Conservation (phyloP, 1,140 invertebrate species). For the Calephelis virginiensis region DNA sequence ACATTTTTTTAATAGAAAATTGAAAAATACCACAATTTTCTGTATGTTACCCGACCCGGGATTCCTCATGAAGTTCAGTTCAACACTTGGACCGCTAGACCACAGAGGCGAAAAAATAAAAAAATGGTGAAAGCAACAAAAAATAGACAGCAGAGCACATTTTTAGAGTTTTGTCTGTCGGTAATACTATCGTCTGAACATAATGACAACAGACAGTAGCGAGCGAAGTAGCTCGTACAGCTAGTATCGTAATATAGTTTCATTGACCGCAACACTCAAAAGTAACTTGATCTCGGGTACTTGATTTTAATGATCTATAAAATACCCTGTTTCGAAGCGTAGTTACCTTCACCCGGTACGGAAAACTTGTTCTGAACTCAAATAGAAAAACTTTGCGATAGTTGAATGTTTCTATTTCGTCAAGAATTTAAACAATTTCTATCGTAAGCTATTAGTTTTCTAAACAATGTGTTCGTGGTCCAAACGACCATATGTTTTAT, state of each 20-base stretch:
- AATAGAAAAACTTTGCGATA: conserved; percentile 14
- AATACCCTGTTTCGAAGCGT: conserved; percentile 6
- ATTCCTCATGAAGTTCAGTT: no score
- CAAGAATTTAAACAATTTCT: conserved; percentile 9
- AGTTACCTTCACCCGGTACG: conserved; percentile 5
- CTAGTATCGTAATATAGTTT: background rate
- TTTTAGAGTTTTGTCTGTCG: background rate
- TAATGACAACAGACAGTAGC: background rate
- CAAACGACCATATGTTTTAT: background rate
- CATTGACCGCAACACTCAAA: background rate
- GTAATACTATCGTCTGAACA: background rate
- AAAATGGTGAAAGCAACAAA: no score
- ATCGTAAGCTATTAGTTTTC: conserved; percentile 13
- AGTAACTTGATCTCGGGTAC: conserved; percentile 1
- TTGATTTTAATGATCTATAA: conserved; percentile 14
- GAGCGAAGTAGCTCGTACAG: no score
- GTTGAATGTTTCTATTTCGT: background rate
- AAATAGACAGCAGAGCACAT: no score
- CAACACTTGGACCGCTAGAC: no score
- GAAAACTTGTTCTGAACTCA: conserved; percentile 4
- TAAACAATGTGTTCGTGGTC: conserved; percentile 6
- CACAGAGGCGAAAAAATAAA: no score
- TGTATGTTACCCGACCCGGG: no score
- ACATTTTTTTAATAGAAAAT: no score
- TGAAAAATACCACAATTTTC: no score